Evolutionary conservation across 2,113 vertebrate genomes (phyloP).

Genomic region (Vimba vimba): DNA sequence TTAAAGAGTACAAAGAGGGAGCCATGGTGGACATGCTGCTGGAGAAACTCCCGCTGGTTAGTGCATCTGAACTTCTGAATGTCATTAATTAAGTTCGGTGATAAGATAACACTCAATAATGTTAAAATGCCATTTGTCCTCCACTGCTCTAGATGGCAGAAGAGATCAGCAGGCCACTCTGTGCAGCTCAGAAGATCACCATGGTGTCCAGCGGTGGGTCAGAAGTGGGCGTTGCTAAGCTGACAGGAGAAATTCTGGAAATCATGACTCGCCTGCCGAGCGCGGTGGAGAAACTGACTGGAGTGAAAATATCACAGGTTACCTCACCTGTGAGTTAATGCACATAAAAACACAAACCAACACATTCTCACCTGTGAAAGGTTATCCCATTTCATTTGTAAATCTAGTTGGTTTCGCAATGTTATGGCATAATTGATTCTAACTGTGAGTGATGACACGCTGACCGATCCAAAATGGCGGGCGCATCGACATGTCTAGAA

Average conservation of each 20-base stretch:
- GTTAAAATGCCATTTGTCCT: background rate
- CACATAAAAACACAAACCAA: too few species aligned
- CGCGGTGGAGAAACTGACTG: conserved; percentile 86
- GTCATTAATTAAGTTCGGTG: background rate
- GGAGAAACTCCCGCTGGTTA: conserved; percentile 88
- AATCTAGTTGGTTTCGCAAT: too few species aligned
- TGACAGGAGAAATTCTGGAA: conserved; percentile 88
- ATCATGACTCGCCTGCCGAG: conserved; percentile 84
- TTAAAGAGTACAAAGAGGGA: conserved; percentile 87
- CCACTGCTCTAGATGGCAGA: conserved; percentile 80
- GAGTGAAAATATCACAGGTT: conserved; percentile 85
- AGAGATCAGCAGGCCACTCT: conserved; percentile 87
- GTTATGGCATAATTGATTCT: too few species aligned
- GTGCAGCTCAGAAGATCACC: conserved; percentile 80
- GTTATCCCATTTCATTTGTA: too few species aligned
- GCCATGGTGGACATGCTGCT: conserved; percentile 93
- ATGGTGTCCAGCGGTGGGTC: conserved; percentile 86
- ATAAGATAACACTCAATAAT: background rate
- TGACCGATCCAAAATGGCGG: too few species aligned
- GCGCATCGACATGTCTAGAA: too few species aligned
- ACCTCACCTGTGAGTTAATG: background rate
- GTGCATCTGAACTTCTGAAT: conserved; percentile 20
- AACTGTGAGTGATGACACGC: too few species aligned
- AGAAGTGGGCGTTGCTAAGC: conserved; percentile 84
- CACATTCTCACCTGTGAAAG: too few species aligned